Conservation (phyloP, 2,113 vertebrate genomes). For the Fregetta grallaria region DNA sequence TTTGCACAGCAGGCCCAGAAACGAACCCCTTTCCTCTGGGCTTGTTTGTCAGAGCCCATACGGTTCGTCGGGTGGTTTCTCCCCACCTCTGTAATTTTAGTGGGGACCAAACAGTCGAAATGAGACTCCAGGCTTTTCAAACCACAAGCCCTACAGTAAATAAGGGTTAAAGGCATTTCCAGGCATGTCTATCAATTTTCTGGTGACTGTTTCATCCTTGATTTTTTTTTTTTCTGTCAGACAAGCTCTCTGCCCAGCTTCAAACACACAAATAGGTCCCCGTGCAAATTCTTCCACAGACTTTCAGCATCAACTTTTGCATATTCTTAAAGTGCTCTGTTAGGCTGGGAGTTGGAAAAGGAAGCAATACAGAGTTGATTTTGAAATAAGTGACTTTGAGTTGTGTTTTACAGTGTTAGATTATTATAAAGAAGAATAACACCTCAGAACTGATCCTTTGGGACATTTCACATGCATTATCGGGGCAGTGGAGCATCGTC, state of each 20-base stretch:
- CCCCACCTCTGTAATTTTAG: neutral
- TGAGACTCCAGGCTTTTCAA: neutral
- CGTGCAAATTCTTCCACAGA: neutral
- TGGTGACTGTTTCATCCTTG: constrained; percentile 2
- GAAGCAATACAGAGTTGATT: neutral
- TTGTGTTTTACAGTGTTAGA: neutral
- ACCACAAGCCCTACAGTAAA: constrained; percentile 23
- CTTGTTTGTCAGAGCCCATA: neutral
- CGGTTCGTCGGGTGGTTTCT: neutral
- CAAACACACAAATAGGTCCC: neutral
- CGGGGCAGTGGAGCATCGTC: neutral
- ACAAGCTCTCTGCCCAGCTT: neutral
- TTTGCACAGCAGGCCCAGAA: neutral
- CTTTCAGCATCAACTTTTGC: neutral
- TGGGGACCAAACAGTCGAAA: neutral
- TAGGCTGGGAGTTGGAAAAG: neutral
- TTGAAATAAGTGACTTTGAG: neutral
- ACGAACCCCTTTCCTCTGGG: neutral
- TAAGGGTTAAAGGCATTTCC: constrained; percentile 30
- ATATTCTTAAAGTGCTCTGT: neutral
- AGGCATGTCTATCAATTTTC: constrained; percentile 35
- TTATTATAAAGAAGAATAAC: neutral
- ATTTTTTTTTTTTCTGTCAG: neutral
- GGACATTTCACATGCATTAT: neutral
- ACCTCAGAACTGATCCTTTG: neutral